A percentile compares a stretch with the other conserved stretches of the same genome.
Conservation (phyloP, 2,113 vertebrate genomes). For the Macaca mulatta region DNA sequence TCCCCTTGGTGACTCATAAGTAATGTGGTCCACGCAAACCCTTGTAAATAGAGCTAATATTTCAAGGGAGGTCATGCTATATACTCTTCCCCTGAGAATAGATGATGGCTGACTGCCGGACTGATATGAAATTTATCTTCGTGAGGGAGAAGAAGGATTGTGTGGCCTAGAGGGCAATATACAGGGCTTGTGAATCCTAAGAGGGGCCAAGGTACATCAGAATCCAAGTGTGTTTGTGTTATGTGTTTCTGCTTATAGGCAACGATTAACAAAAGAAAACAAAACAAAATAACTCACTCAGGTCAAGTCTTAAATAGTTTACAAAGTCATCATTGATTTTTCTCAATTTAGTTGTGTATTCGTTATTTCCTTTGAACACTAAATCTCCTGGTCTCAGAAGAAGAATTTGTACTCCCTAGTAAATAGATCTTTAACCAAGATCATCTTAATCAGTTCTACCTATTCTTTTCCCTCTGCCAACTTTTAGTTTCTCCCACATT, state of each 20-base stretch:
- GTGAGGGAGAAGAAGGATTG: conserved; percentile 81
- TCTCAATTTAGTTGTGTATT: not conserved
- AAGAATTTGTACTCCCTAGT: not conserved
- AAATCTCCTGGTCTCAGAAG: not conserved
- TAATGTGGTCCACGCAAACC: conserved; percentile 85
- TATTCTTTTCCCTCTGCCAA: not conserved
- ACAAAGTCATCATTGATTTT: conserved; percentile 45
- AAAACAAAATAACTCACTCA: conserved; percentile 41
- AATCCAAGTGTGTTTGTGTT: conserved; percentile 68
- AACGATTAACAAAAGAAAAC: conserved; percentile 33
- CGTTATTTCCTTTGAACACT: not conserved
- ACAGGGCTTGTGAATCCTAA: conserved; percentile 76
- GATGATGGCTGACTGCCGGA: conserved; percentile 82
- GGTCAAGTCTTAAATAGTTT: conserved; percentile 34
- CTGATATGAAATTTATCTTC: conserved; percentile 84
- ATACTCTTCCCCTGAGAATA: conserved; percentile 83
- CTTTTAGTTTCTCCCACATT: not conserved
- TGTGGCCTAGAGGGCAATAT: conserved; percentile 78
- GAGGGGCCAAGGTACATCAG: conserved; percentile 58
- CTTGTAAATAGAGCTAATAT: conserved; percentile 88
- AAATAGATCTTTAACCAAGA: not conserved
- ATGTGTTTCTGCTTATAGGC: conserved; percentile 56
- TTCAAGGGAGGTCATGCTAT: conserved; percentile 86
- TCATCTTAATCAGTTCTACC: not conserved
- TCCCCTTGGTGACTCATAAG: conserved; percentile 86